These are phyloP conservation scores for Sceliomorpha sp. DNA, from an alignment of 2,888 invertebrate species.

Conservation along the genomic window DNA sequence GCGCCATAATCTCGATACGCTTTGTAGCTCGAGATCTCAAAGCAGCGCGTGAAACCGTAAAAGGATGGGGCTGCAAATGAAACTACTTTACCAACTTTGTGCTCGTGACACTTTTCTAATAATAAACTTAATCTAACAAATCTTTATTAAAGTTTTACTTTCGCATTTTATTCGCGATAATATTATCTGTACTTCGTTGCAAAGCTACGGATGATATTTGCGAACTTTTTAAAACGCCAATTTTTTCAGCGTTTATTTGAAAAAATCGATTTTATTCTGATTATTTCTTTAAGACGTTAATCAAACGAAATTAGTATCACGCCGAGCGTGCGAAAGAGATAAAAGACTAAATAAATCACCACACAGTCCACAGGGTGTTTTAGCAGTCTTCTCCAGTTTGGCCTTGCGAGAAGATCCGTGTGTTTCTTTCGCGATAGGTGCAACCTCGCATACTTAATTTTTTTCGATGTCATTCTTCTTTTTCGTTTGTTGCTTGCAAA, in stretches of 20 bases:
- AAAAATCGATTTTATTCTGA: no score
- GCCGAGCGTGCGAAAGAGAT: no score
- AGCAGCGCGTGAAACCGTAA: slow-evolving; percentile 58
- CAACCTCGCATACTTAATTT: slow-evolving; percentile 69
- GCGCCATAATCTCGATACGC: slow-evolving; percentile 69
- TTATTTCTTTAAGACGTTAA: no score
- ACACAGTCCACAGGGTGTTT: slow-evolving; percentile 43
- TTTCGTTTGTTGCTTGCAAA: slow-evolving; percentile 3
- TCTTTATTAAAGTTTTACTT: no score
- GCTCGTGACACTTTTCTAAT: no score
- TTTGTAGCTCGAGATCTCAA: slow-evolving; percentile 63
- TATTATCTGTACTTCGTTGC: no score
- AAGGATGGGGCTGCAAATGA: slow-evolving; percentile 60
- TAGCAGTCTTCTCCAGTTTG: slow-evolving; percentile 64
- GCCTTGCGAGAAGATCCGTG: slow-evolving; percentile 64
- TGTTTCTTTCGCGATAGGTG: slow-evolving; percentile 67
- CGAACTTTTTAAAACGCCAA: no score
- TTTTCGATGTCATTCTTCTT: slow-evolving; percentile 62
- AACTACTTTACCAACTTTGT: background rate
- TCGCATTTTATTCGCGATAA: no score
- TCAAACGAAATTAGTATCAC: no score
- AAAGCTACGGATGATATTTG: no score
- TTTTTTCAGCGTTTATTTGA: no score
- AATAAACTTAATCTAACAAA: no score
- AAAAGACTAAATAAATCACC: slow-evolving; percentile 24